phyloP scores from a whole-genome alignment of 2,888 invertebrate species.

The Megalurothrips usitatus region DNA sequence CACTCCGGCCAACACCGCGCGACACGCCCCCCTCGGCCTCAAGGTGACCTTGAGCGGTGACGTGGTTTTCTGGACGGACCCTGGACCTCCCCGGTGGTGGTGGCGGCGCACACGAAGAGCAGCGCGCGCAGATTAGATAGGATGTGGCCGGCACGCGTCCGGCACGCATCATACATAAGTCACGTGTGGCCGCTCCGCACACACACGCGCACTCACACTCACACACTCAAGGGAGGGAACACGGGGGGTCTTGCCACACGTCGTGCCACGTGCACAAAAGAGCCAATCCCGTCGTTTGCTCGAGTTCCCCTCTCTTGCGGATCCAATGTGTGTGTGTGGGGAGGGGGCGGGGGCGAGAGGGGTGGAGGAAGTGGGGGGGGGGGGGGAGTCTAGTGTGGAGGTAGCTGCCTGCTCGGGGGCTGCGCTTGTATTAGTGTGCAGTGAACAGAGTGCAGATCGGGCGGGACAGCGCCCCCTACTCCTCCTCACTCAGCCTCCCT shows the following conservation, averaged over 20 bases:
- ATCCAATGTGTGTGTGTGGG: neutral
- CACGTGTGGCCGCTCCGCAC: neutral
- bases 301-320: neutral
- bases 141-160: neutral
- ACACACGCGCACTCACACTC: too few relatives aligned
- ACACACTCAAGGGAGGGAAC: too few relatives aligned
- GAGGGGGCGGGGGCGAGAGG: neutral
- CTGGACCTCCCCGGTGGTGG: too few relatives aligned
- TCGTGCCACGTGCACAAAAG: slow-evolving; percentile 7
- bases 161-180: slow-evolving; percentile 9
- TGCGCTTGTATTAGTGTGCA: neutral
- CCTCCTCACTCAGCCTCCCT: neutral
- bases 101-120: too few relatives aligned
- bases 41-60: too few relatives aligned
- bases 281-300: slow-evolving; percentile 11
- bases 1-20: too few relatives aligned
- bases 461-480: neutral
- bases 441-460: slow-evolving; percentile 12
- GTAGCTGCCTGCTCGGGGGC: too few relatives aligned
- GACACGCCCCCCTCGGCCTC: too few relatives aligned
- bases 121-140: too few relatives aligned
- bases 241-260: neutral
- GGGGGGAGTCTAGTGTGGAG: neutral
- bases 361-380: neutral
- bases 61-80: too few relatives aligned